phyloP scores from a whole-genome alignment of 2,888 invertebrate genomes.

The Calephelis perditalis region DNA sequence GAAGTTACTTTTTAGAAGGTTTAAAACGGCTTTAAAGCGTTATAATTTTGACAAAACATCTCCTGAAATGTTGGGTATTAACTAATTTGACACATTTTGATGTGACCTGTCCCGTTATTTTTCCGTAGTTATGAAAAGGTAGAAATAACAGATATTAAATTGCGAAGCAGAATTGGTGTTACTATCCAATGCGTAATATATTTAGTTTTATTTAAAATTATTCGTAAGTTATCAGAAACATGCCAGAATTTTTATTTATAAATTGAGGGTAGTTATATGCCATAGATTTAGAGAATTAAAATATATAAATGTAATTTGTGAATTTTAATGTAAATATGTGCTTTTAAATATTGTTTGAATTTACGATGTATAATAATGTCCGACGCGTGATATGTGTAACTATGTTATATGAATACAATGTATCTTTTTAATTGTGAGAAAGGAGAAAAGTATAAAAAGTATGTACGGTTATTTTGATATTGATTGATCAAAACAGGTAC shows the following conservation, averaged over 20 bases:
- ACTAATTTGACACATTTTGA: too few relatives aligned
- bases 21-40: too few relatives aligned
- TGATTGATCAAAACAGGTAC: too few relatives aligned
- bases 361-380: neutral
- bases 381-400: neutral
- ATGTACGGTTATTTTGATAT: too few relatives aligned
- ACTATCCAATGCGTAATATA: neutral
- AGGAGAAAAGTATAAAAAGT: too few relatives aligned
- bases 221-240: neutral
- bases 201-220: constrained; percentile 1
- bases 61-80: too few relatives aligned
- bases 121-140: too few relatives aligned
- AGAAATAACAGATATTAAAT: too few relatives aligned
- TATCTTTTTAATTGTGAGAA: neutral
- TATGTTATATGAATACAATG: neutral
- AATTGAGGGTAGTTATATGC: constrained; percentile 10
- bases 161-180: too few relatives aligned
- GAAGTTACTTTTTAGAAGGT: too few relatives aligned
- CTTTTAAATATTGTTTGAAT: constrained; percentile 1
- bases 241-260: constrained; percentile 8
- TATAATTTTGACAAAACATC: too few relatives aligned
- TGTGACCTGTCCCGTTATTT: too few relatives aligned
- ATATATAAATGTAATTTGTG: constrained; percentile 8
- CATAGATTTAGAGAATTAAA: constrained; percentile 2
- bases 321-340: constrained; percentile 6